A percentile compares a stretch with the other conserved stretches of the same genome.
These are phyloP conservation scores for Melanotaenia trifasciata DNA, from an alignment of 2,797 vertebrate genomes.

Conservation along the genomic window DNA sequence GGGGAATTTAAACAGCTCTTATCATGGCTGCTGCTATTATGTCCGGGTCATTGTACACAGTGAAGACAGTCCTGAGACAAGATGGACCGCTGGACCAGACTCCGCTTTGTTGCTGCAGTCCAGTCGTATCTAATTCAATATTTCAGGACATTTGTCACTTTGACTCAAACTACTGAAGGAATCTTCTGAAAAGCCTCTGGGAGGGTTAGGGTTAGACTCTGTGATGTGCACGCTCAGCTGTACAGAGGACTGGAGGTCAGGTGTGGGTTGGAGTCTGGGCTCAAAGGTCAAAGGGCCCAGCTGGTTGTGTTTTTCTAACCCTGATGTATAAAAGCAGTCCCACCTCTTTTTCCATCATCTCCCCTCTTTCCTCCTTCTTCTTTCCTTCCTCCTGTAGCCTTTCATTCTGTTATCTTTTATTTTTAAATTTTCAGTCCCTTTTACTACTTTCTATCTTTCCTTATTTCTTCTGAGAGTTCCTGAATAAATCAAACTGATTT, in stretches of 20 bases:
- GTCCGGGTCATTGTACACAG: not conserved
- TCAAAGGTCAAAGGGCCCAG: constrained; percentile 65
- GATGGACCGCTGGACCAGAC: no score
- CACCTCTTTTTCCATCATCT: not conserved
- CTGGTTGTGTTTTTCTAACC: constrained; percentile 73
- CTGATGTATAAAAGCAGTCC: constrained; percentile 45
- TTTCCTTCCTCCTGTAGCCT: not conserved
- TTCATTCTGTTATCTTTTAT: no score
- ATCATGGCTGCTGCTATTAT: not conserved
- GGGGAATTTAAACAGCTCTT: not conserved
- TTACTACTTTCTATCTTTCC: not conserved
- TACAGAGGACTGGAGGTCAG: constrained; percentile 41
- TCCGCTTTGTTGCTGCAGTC: no score
- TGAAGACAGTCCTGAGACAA: not conserved
- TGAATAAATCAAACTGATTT: not conserved
- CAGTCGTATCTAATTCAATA: not conserved
- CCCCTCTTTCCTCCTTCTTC: not conserved
- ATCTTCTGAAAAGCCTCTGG: not conserved
- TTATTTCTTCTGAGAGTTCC: not conserved
- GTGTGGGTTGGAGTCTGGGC: constrained; percentile 43
- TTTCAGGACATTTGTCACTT: not conserved
- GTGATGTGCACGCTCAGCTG: constrained; percentile 28
- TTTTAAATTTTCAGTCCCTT: not conserved
- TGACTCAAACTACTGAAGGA: not conserved
- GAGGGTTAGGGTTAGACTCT: not conserved